Evolutionary conservation across 2,797 vertebrate genomes (phyloP).

Genomic region (Leptatherina wallacei): DNA sequence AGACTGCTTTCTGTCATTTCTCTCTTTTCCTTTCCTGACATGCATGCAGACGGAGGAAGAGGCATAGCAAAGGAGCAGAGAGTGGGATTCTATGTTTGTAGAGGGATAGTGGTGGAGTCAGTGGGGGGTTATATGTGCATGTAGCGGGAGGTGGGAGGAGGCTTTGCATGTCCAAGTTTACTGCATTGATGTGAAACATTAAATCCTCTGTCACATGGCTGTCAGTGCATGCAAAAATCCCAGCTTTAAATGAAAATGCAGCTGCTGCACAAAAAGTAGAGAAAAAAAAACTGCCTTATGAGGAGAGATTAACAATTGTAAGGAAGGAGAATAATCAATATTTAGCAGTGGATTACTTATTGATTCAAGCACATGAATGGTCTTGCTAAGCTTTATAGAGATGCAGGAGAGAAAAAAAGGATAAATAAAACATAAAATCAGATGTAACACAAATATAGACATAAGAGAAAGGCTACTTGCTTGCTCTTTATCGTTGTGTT

Average conservation of each 20-base stretch:
- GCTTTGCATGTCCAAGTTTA: constrained; percentile 73
- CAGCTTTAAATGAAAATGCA: constrained; percentile 17
- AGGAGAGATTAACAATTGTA: constrained; percentile 18
- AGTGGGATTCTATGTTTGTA: constrained; percentile 32
- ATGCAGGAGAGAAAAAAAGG: constrained; percentile 9
- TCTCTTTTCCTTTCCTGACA: constrained; percentile 17
- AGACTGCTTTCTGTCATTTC: constrained; percentile 64
- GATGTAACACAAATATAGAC: constrained; percentile 18
- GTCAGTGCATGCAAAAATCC: constrained; percentile 7
- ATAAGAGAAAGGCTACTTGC: constrained; percentile 12
- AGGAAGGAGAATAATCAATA: constrained; percentile 28
- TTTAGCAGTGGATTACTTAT: constrained; percentile 44
- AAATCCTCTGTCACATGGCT: constrained; percentile 40
- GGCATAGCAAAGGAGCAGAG: constrained; percentile 41
- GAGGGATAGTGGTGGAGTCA: constrained; percentile 43
- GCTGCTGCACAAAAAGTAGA: constrained; percentile 25
- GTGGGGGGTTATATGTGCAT: constrained; percentile 27
- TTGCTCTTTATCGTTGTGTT: constrained; percentile 47
- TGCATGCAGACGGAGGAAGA: constrained; percentile 38
- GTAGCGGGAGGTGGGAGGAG: constrained; percentile 30
- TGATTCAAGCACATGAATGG: constrained; percentile 39
- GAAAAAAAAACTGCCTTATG: not conserved
- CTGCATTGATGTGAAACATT: constrained; percentile 66
- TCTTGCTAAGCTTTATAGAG: constrained; percentile 23
- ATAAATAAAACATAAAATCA: not conserved